Percentiles rank a stretch among this genome's conserved stretches.
These are phyloP conservation scores for Acyrthosiphon pisum DNA, from an alignment of 1,140 invertebrate species.

Conservation along the genomic window DNA sequence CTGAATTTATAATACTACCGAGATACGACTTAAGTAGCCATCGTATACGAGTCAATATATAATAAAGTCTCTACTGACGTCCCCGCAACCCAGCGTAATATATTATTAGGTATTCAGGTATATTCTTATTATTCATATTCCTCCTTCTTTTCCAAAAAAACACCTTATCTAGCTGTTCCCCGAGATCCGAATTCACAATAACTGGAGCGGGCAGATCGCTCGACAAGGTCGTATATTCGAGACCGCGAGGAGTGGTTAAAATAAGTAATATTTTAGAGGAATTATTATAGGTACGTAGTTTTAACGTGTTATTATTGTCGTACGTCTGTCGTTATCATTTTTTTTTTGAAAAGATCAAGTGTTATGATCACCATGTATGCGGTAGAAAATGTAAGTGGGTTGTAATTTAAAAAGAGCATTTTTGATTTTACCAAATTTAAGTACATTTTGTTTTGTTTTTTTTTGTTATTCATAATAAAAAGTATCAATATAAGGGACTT, in stretches of 20 bases:
- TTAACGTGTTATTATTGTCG: too few species aligned
- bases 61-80: background rate
- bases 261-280: too few species aligned
- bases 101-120: background rate
- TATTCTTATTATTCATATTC: background rate
- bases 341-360: too few species aligned
- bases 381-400: too few species aligned
- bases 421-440: too few species aligned
- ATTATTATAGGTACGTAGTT: too few species aligned
- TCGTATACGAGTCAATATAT: background rate
- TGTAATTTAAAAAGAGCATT: too few species aligned
- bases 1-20: background rate
- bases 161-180: background rate
- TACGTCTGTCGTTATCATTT: too few species aligned
- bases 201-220: background rate
- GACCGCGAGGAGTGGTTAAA: too few species aligned
- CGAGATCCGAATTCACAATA: background rate
- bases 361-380: too few species aligned
- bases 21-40: background rate
- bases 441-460: too few species aligned
- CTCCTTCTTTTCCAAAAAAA: background rate
- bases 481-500: background rate
- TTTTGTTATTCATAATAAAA: background rate
- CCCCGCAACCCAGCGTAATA: background rate
- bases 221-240: too few species aligned